A percentile compares a stretch with the other conserved stretches of the same genome.
These are phyloP conservation scores for Heliconius hewitsoni DNA, from an alignment of 1,140 invertebrate genomes.

Conservation along the genomic window DNA sequence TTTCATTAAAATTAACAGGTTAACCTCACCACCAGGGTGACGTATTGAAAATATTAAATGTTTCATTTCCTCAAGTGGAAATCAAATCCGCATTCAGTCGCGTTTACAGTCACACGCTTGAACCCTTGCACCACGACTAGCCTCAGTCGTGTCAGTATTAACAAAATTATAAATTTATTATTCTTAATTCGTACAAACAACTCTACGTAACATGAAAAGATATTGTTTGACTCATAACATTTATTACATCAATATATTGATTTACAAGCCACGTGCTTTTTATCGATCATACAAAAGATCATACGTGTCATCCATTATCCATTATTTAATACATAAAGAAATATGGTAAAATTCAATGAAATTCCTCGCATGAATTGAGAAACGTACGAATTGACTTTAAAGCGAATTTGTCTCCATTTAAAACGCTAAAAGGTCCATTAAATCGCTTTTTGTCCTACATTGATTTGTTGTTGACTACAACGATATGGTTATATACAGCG, in stretches of 20 bases:
- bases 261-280: background rate
- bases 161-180: background rate
- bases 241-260: slow-evolving; percentile 16
- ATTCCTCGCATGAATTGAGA: slow-evolving; percentile 43
- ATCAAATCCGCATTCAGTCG: too few species aligned
- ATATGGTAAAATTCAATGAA: slow-evolving; percentile 35
- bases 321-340: slow-evolving; percentile 32
- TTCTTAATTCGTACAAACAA: background rate
- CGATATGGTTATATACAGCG: slow-evolving; percentile 43
- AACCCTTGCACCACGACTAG: too few species aligned
- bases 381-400: slow-evolving; percentile 59
- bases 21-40: too few species aligned
- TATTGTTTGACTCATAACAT: background rate
- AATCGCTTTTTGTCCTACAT: slow-evolving; percentile 56
- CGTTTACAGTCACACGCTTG: too few species aligned
- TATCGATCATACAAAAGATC: background rate
- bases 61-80: too few species aligned
- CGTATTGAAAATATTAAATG: too few species aligned
- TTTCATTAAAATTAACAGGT: too few species aligned
- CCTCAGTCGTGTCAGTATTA: too few species aligned
- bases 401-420: slow-evolving; percentile 74
- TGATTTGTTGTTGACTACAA: slow-evolving; percentile 42
- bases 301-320: slow-evolving; percentile 18
- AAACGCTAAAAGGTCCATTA: slow-evolving; percentile 68
- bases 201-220: background rate